Evolutionary conservation across 2,797 vertebrate species (phyloP).

Genomic region (Chelmon rostratus): DNA sequence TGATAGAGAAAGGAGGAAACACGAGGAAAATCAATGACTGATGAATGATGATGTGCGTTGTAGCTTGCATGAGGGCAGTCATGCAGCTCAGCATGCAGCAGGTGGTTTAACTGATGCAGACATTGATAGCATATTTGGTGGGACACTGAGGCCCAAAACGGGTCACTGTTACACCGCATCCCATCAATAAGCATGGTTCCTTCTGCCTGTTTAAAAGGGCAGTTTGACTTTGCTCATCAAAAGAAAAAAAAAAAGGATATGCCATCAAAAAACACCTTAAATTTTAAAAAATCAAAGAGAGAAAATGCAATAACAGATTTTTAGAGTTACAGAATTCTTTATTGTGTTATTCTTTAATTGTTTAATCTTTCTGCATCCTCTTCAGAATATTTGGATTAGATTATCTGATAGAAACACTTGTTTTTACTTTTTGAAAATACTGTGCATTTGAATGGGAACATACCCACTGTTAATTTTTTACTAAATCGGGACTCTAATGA

Average conservation of each 20-base stretch:
- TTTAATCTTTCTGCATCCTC: conserved; percentile 9
- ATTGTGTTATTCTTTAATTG: conserved; percentile 13
- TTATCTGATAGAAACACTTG: conserved; percentile 14
- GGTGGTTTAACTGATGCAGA: neutral
- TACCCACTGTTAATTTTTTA: neutral
- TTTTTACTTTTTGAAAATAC: neutral
- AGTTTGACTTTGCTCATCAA: conserved; percentile 12
- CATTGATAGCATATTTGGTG: neutral
- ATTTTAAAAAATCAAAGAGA: neutral
- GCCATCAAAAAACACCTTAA: neutral
- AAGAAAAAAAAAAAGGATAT: neutral
- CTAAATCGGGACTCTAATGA: neutral
- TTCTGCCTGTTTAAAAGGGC: neutral
- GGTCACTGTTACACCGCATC: neutral
- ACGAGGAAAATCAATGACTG: neutral
- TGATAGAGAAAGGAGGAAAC: conserved; percentile 24
- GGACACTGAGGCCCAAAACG: neutral
- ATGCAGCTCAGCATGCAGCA: neutral
- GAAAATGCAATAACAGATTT: conserved; percentile 1
- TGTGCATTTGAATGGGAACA: conserved; percentile 7
- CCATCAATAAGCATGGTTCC: neutral
- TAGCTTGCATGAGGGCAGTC: neutral
- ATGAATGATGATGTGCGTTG: neutral
- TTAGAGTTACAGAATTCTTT: conserved; percentile 31
- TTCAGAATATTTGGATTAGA: neutral